These are phyloP conservation scores for Neomorphus geoffroyi DNA, from an alignment of 2,797 vertebrate genomes.

Conservation along the genomic window DNA sequence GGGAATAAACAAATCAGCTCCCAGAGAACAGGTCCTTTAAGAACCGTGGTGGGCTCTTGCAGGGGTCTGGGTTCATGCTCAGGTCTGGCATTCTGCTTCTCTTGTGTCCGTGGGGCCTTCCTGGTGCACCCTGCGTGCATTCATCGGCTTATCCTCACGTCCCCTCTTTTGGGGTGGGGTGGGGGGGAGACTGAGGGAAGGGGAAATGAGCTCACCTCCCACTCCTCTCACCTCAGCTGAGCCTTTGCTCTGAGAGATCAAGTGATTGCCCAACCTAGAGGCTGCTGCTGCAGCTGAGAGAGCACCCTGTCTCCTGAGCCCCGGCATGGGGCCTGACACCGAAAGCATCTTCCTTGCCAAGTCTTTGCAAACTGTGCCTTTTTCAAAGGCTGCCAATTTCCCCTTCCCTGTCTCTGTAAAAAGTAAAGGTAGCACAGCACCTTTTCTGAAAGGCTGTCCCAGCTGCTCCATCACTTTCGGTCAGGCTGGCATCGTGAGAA, in stretches of 20 bases:
- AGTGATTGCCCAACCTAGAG: background rate
- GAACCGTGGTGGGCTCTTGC: constrained; percentile 1
- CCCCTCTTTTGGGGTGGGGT: background rate
- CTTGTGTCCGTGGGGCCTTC: background rate
- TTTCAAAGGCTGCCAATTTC: background rate
- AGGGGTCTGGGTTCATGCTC: background rate
- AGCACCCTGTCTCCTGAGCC: background rate
- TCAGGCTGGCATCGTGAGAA: background rate
- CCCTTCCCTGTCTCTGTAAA: background rate
- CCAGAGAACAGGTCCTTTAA: constrained; percentile 50
- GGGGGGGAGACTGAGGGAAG: background rate
- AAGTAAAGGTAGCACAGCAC: background rate
- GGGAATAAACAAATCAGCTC: constrained; percentile 53
- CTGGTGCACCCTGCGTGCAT: background rate
- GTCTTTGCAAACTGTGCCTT: background rate
- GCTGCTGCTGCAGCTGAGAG: background rate
- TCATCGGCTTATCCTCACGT: background rate
- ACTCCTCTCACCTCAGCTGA: background rate
- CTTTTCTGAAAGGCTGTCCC: background rate
- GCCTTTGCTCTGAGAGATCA: background rate
- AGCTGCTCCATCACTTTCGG: background rate
- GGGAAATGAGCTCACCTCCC: background rate
- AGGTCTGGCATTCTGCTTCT: background rate
- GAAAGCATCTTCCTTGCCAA: fast-evolving
- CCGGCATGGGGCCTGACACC: background rate